Evolutionary conservation across 2,888 invertebrate genomes (phyloP).

Genomic region (Eilema sororculum): DNA sequence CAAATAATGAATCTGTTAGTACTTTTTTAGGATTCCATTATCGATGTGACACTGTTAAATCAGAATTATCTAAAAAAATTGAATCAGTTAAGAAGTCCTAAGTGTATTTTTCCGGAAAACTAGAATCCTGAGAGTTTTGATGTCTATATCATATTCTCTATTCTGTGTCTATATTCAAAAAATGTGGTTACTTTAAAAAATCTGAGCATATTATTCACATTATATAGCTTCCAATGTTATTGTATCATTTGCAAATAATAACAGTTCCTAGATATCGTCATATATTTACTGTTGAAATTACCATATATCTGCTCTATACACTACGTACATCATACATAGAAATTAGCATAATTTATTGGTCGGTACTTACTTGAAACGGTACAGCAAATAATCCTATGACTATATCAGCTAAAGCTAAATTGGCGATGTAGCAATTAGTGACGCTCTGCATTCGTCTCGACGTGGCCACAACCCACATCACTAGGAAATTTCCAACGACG

Average conservation of each 20-base stretch:
- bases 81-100: background rate
- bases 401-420: conserved; percentile 94
- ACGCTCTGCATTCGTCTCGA: conserved; percentile 93
- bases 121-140: too few species aligned
- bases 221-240: background rate
- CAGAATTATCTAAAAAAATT: background rate
- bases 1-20: background rate
- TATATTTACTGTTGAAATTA: background rate
- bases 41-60: background rate
- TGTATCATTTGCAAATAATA: background rate
- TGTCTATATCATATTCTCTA: too few species aligned
- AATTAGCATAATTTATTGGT: background rate
- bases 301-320: background rate
- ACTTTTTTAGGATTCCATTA: background rate
- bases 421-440: conserved; percentile 95
- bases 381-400: conserved; percentile 94
- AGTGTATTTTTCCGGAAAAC: too few species aligned
- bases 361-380: conserved; percentile 89
- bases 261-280: background rate
- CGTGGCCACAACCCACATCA: conserved; percentile 94
- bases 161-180: too few species aligned
- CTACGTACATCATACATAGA: background rate
- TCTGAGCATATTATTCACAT: background rate
- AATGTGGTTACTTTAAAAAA: too few species aligned
- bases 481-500: conserved; percentile 93